These are phyloP conservation scores for Maccullochella peelii DNA, from an alignment of 2,113 vertebrate species.

Conservation along the genomic window DNA sequence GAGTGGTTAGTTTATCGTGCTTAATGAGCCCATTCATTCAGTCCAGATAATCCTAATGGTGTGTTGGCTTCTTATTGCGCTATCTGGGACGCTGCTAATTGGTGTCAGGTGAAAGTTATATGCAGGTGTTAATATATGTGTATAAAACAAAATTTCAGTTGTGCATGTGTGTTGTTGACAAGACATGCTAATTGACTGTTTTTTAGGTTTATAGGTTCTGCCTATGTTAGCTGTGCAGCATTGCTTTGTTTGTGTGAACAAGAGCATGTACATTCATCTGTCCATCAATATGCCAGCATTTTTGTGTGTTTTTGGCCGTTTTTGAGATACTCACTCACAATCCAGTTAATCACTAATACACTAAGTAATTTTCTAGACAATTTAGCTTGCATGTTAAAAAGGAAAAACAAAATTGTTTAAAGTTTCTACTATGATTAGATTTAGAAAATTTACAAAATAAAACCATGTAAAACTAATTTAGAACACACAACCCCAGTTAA, in stretches of 20 bases:
- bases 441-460: background rate
- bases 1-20: conserved; percentile 49
- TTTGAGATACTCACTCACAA: background rate
- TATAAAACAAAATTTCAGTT: background rate
- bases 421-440: background rate
- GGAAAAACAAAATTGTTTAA: no score
- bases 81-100: conserved; percentile 48
- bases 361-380: conserved; percentile 19
- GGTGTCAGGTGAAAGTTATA: conserved; percentile 55
- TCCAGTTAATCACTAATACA: background rate
- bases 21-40: conserved; percentile 59
- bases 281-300: background rate
- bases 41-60: conserved; percentile 57
- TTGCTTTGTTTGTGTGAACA: background rate
- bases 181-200: background rate
- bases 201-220: background rate
- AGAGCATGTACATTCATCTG: background rate
- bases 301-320: background rate
- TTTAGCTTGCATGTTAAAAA: background rate
- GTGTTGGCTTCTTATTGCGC: conserved; percentile 48
- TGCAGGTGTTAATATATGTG: conserved; percentile 16
- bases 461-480: background rate
- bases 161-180: conserved; percentile 3
- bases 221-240: background rate
- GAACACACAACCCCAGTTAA: background rate